A percentile compares a stretch with the other conserved stretches of the same genome.
These are phyloP conservation scores for Lamproptera curius DNA, from an alignment of 2,888 invertebrate genomes.

Conservation along the genomic window DNA sequence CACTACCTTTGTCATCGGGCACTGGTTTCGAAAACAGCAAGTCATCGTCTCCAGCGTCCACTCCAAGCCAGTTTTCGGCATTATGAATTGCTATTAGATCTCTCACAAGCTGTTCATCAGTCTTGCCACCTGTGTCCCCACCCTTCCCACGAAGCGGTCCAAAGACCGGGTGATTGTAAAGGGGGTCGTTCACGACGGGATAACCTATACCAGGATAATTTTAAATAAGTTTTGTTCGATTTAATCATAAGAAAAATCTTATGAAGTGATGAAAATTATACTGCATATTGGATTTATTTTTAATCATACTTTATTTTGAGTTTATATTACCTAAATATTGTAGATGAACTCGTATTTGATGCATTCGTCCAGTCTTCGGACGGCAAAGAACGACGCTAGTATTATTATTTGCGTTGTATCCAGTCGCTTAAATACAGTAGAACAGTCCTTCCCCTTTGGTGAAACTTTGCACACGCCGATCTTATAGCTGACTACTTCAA, in stretches of 20 bases:
- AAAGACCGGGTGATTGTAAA: slow-evolving; percentile 97
- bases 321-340: slow-evolving; percentile 90
- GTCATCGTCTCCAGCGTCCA: slow-evolving; percentile 93
- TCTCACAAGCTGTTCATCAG: slow-evolving; percentile 91
- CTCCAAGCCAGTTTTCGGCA: slow-evolving; percentile 95
- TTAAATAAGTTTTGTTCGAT: too few relatives aligned
- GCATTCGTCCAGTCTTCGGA: slow-evolving; percentile 98
- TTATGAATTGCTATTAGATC: slow-evolving; percentile 96
- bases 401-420: slow-evolving; percentile 91
- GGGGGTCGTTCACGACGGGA: slow-evolving; percentile 97
- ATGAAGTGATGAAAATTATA: too few relatives aligned
- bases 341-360: slow-evolving; percentile 98
- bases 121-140: slow-evolving; percentile 92
- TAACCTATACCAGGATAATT: slow-evolving; percentile 85
- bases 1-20: slow-evolving; percentile 81
- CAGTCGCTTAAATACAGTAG: slow-evolving; percentile 93
- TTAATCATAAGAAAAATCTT: too few relatives aligned
- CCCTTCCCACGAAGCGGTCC: slow-evolving; percentile 95
- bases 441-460: slow-evolving; percentile 94
- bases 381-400: slow-evolving; percentile 96
- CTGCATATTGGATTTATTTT: too few relatives aligned
- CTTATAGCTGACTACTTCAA: slow-evolving; percentile 96
- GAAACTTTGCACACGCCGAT: slow-evolving; percentile 97
- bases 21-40: slow-evolving; percentile 88
- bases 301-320: neutral